Base-by-base conservation (phyloP, 92 coral and sea anemone genomes). In the Paramuricea clavata region DNA sequence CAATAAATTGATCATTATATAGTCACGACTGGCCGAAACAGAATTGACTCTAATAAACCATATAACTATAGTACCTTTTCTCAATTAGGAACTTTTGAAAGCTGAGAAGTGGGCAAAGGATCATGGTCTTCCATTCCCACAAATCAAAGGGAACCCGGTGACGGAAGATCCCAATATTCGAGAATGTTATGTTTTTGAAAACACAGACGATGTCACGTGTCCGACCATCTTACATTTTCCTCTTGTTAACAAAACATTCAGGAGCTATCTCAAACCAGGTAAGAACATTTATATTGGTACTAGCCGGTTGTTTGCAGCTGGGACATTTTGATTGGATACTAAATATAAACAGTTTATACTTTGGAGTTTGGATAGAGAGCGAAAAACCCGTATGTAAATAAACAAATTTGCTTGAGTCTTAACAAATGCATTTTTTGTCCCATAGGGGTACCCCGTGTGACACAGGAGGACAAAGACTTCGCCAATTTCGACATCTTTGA, bases 21-120 rank as follows among this genome's bases (percentile, higher is more conserved):
- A n/a, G n/a, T n/a, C n/a, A 13, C 61, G 16, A 52, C 4, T 52
- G 61, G n/a, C n/a, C 22, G 35, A 25, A 83, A 68, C 27, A 25
- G 36, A 12, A 22, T 64, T 30, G 23, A 81, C 35, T 12, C 69
- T 6, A 56, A 25, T 21, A 13, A 52, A 12, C 52, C 21, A 1
- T 13, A 32, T 36, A 16, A 42, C 0, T 12, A 23, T 9, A n/a
- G 23, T 27, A 15, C 16, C 19, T 62, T 47, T 30, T 26, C 65
- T 27, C 11, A 22, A 54, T 30, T 79, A 94, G 98, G 94, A 94
- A 68, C 91, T 94, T 52, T 73, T 83, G 21, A 74, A 86, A 50
- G 94, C 98, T n/a, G 98, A 94, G 78, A 49, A 90, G 47, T 94
- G 98, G 98, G 98, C 98, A 23, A 90, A 78, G 62, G 76, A 61